Evolutionary conservation across 64 coral and sea anemone genomes (phyloP), one percentile per base, ranked within the genome.

Genomic region (Catalaphyllia jardinei): DNA sequence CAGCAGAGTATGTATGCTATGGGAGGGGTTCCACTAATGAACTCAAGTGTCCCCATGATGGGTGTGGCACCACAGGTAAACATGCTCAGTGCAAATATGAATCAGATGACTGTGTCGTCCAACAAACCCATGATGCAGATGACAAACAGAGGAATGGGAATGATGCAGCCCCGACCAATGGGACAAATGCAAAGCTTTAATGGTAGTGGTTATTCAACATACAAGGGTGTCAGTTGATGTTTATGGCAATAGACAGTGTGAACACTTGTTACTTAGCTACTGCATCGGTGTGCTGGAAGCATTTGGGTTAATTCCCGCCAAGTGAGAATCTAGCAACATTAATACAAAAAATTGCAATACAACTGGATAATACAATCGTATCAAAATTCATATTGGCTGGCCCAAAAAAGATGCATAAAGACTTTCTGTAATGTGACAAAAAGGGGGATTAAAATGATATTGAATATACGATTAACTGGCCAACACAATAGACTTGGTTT

Each of bases 201-300:
- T 28, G 90, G 55, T 82, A 91, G 87, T 80, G 89, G 31, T 80
- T 97, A 93, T 84, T 76, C 95, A 83, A 86, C 81, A 25, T 97
- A 93, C 22, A 97, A 97, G 71, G 91, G 95, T 31, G 52, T 97
- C 13, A 97, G 95, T 93, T 97, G 81, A 85, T 85, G 62, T 85
- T 18, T 50, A 39, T 15, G 65, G 65, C 65, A 25, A 27, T 69
- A 27, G n/a, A 69, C 65, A 69, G 4, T 27, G n/a, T 69, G 65
- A 46, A 46, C 65, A 7, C n/a, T 69, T 27, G 9, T 10, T 10
- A 4, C 20, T 25, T 9, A 69, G 65, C 63, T 69, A n/a, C 3
- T 69, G 65, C 20, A 29, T 69, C 4, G n/a, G 25, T n/a, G 10
- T 27, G 65, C 9, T 69, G 22, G 20, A 27, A 69, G 10, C 5